Evolutionary conservation across 2,888 invertebrate genomes (phyloP).

Genomic region (Caenorhabditis angaria): DNA sequence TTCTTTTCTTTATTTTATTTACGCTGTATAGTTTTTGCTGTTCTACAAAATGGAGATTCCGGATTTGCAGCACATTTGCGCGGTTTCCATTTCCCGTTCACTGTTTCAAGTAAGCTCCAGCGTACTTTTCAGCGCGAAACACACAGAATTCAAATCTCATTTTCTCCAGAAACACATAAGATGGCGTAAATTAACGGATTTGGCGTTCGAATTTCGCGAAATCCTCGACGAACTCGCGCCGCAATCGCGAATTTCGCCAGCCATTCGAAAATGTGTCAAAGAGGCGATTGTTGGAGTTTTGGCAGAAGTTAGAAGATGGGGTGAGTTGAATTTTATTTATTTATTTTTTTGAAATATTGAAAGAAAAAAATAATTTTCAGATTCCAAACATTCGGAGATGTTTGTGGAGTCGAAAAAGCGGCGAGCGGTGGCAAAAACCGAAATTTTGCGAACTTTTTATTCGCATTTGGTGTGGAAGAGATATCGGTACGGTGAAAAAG

Average conservation of each 20-base stretch:
- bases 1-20: too few species aligned
- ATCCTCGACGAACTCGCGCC: slow-evolving; percentile 24
- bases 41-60: too few species aligned
- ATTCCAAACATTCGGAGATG: slow-evolving; percentile 58
- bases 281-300: slow-evolving; percentile 35
- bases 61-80: too few species aligned
- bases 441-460: slow-evolving; percentile 57
- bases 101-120: too few species aligned
- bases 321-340: slow-evolving; percentile 16
- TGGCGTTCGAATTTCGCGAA: slow-evolving; percentile 45
- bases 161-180: slow-evolving; percentile 50
- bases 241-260: slow-evolving; percentile 34
- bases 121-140: too few species aligned
- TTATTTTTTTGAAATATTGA: background rate
- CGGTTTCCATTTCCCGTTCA: too few species aligned
- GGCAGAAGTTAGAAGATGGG: slow-evolving; percentile 45
- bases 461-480: slow-evolving; percentile 45
- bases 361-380: slow-evolving; percentile 23
- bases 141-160: too few species aligned
- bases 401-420: slow-evolving; percentile 43
- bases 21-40: too few species aligned
- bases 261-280: slow-evolving; percentile 19
- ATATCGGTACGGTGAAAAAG: slow-evolving; percentile 29
- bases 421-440: slow-evolving; percentile 46
- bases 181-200: slow-evolving; percentile 51